Conservation (phyloP, 2,888 invertebrate species). For the Flexamia atlantica region DNA sequence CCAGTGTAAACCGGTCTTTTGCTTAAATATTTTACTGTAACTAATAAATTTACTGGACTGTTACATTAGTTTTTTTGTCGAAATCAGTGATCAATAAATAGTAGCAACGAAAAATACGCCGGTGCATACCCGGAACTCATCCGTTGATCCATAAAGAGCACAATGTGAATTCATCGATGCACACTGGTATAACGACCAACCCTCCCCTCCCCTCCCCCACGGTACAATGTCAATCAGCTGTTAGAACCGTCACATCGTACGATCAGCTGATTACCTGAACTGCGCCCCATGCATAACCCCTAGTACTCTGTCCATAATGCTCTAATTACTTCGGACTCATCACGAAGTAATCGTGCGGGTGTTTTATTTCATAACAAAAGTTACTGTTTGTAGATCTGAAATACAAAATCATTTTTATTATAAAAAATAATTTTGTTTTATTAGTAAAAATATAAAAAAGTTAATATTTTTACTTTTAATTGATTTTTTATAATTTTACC, state of each 20-base stretch:
- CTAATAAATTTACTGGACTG: too few relatives aligned
- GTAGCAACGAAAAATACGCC: background rate
- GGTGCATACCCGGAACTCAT: background rate
- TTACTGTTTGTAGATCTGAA: too few relatives aligned
- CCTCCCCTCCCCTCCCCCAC: background rate
- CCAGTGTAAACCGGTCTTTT: too few relatives aligned
- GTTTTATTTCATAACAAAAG: too few relatives aligned
- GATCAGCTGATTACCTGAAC: background rate
- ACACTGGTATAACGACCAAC: background rate
- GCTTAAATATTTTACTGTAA: too few relatives aligned
- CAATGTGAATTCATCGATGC: constrained; percentile 9
- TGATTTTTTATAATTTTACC: too few relatives aligned
- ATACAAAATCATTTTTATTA: too few relatives aligned
- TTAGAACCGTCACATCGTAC: background rate
- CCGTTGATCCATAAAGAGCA: background rate
- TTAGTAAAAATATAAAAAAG: too few relatives aligned
- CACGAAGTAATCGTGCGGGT: background rate
- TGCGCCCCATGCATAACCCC: background rate
- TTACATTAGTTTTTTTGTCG: too few relatives aligned
- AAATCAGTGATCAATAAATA: too few relatives aligned
- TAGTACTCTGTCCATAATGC: background rate
- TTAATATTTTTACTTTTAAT: too few relatives aligned
- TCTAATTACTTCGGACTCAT: background rate
- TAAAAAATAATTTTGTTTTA: too few relatives aligned
- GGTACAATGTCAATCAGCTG: constrained; percentile 15